A percentile compares a stretch with the other conserved stretches of the same genome.
Conservation (phyloP, 2,888 invertebrate species). For the Conomelus anceps region DNA sequence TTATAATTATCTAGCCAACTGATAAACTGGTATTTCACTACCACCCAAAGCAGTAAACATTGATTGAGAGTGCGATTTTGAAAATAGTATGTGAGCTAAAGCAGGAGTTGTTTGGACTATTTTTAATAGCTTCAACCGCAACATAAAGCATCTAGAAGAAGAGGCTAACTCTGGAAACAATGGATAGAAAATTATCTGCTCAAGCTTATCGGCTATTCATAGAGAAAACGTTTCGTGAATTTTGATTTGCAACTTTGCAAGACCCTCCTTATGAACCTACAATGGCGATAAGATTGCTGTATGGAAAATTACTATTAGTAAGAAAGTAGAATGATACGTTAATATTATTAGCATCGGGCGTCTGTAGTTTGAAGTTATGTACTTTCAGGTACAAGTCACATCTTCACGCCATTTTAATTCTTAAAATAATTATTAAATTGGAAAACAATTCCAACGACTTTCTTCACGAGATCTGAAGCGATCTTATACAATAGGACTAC, state of each 20-base stretch:
- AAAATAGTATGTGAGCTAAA: neutral
- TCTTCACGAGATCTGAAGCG: too few species aligned
- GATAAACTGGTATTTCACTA: neutral
- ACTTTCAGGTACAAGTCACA: too few species aligned
- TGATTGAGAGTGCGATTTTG: neutral
- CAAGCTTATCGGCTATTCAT: neutral
- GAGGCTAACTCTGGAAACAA: neutral
- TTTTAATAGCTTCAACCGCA: neutral
- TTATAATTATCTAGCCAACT: neutral
- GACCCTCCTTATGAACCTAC: too few species aligned
- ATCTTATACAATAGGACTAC: too few species aligned
- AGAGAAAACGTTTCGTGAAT: neutral
- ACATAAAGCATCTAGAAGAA: neutral
- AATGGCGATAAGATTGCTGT: too few species aligned
- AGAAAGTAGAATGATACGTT: too few species aligned
- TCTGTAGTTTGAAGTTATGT: too few species aligned
- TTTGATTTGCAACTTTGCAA: neutral
- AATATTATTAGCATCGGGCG: too few species aligned
- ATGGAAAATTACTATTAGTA: too few species aligned
- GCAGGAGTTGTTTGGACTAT: neutral
- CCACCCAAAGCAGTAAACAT: neutral
- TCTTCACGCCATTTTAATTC: too few species aligned
- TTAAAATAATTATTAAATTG: too few species aligned
- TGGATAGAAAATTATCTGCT: neutral
- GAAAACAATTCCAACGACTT: too few species aligned